Percentiles rank a stretch among this genome's conserved stretches.
These are phyloP conservation scores for Synergus itoensis DNA, from an alignment of 2,888 invertebrate species.

Conservation along the genomic window DNA sequence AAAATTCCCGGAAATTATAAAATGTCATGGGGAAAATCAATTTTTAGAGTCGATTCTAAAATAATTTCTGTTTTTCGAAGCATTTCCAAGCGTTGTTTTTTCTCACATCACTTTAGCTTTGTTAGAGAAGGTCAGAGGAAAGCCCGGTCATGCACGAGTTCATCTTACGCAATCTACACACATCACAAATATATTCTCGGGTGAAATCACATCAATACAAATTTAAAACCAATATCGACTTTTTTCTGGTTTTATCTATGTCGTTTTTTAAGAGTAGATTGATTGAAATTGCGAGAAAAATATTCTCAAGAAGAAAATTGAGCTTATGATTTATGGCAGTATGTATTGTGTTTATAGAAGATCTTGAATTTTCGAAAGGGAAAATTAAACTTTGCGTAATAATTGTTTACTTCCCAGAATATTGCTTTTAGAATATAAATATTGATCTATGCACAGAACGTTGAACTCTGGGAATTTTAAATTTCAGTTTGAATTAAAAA, in stretches of 20 bases:
- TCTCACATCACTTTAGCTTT: conserved; percentile 38
- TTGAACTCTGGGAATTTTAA: not conserved
- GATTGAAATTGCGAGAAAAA: not conserved
- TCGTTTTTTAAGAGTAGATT: not conserved
- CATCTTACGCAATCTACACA: conserved; percentile 28
- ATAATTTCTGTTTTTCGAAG: not conserved
- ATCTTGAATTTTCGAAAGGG: not conserved
- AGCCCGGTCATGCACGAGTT: conserved; percentile 16
- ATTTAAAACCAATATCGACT: not conserved
- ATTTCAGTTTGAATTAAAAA: not conserved
- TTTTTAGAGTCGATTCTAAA: not conserved
- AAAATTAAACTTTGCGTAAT: too few relatives aligned
- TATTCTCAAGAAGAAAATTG: too few relatives aligned
- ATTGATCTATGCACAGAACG: not conserved
- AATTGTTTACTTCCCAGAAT: not conserved
- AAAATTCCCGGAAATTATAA: not conserved
- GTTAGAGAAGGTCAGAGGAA: conserved; percentile 37
- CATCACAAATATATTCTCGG: not conserved
- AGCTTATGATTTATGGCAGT: too few relatives aligned
- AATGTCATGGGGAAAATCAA: too few relatives aligned
- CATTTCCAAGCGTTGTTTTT: conserved; percentile 13
- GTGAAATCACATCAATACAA: not conserved
- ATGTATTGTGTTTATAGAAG: not conserved
- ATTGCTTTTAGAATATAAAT: not conserved
- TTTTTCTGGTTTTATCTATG: not conserved